Evolutionary conservation across 2,797 vertebrate species (phyloP), one percentile per base, ranked within the genome.

Genomic region (Hoplostethus atlanticus): DNA sequence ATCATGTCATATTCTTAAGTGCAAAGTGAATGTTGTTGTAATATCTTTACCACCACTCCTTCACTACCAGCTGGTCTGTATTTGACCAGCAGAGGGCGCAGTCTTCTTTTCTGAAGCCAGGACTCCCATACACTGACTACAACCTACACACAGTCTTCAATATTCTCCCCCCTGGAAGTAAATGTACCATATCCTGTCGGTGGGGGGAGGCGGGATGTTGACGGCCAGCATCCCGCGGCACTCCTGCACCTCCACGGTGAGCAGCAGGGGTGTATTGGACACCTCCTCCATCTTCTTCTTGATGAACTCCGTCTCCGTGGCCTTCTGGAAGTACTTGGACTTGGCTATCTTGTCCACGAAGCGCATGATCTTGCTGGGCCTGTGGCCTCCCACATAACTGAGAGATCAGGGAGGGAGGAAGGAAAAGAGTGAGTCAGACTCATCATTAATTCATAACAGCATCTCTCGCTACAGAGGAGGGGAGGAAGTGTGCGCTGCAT

Each of bases 281-380:
- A 99, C 97, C 89, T 99, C 98, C 89, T 99, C 98, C 61, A 99
- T 99, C 89, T 99, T 99, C 93, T 99, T 99, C 92, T 98, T 99
- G 75, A 99, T 99, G 80, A 99, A 99, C 83, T 99, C 98, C 0
- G 97, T 99, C 93, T 99, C 98, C 0, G 98, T 98, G 84, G 98
- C 98, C 89, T 98, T 99, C 92, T 99, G 98, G 81, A 99, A 99
- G 88, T 99, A 99, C 89, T 99, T 99, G 6, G 98, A 99, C 91
- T 99, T 99, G 6, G 98, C 96, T 68, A 99, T 99, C 95, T 99
- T 99, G 94, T 99, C 97, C 88, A 99, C 97, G 83, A 99, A 97
- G 84, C 98, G 96, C 97, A 99, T 98, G 87, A 99, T 99, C 93
- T 99, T 99, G 92, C 97, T 98, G 71, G 97, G 96, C 80, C 96